Evolutionary conservation across 1,140 invertebrate species (phyloP), one percentile per base, ranked within the genome.

Genomic region (Drosophila santomea): DNA sequence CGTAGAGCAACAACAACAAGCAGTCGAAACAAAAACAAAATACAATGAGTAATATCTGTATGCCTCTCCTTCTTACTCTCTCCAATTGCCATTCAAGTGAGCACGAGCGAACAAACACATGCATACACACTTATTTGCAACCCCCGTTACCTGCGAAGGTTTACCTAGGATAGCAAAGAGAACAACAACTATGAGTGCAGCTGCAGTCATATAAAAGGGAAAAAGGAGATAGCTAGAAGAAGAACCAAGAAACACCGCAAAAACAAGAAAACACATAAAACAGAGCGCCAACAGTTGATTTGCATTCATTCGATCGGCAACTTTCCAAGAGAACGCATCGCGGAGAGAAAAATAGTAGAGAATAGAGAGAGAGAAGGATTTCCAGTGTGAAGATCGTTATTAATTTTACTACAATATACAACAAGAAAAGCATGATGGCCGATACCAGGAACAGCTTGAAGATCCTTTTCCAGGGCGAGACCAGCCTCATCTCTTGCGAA

Each of bases 381-480:
- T 6, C 11, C 23, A 11, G 15, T 10, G 36, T 28, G 2, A 2
- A 25, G 10, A 57, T 41, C 32, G 32, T 32, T 32, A 32, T 32
- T 7, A 32, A 32, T 32, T 32, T 32, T 32, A 32, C 32, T 32
- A 32, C 25, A 23, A 43, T 8, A n/a, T 14, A 1, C 15, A 17
- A 51, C 11, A 20, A 12, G 3, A 4, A 45, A 20, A 20, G 1
- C 44, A 71, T 44, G 4, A 83, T 74, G 41, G 59, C 74, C 74
- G 45, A 56, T 5, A 52, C 44, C 10, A 73, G 64, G 50, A 77
- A 55, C 59, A 67, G 78, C 43, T 50, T 75, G 7, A 90, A 85
- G 73, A 68, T 91, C 43, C 73, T 76, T 8, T 91, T 77, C 44
- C 83, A 76, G 11, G 80, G 80, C 36, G 63, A 81, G 23, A 45